Evolutionary conservation across 1,140 invertebrate species (phyloP), one percentile per base, ranked within the genome.

Genomic region (Rhyzopertha dominica): DNA sequence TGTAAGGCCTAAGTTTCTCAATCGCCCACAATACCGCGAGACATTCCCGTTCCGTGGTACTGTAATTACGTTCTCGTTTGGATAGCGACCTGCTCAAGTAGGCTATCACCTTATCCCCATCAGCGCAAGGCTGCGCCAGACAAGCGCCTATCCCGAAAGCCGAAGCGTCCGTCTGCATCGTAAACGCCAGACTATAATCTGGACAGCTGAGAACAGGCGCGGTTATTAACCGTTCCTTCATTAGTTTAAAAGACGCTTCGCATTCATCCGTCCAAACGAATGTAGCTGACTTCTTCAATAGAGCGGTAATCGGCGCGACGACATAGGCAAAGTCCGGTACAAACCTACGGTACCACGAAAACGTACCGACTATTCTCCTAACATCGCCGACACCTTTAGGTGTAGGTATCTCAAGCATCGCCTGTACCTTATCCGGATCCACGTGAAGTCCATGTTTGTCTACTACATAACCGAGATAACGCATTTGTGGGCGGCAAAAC

Each of bases 311-410:
- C 7, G 68, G 68, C 1, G 44, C 56, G 5, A 59, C 56, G 4
- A 68, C 14, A 5, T 49, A 44, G 4, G 64, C 47, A 34, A 72
- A 61, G 26, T 68, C 52, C 16, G 48, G 52, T 10, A 73, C 44
- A 48, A 74, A 76, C 14, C 68, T 53, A 22, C 66, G 53, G 43
- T 71, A 74, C 54, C 65, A 75, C 12, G 53, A 52, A 19, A 55
- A 44, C 30, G 68, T 45, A 5, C 70, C 69, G 29, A 68, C 37
- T 61, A 70, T 58, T 24, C 48, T 38, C 44, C 47, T 51, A 12
- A 74, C 16, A 44, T 70, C 56, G 17, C 46, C 63, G 24, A 26
- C 34, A 26, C n/a, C n/a, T 17, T 38, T n/a, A n/a, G n/a, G n/a
- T n/a, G n/a, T n/a, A n/a, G n/a, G n/a, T n/a, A n/a, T n/a, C n/a